Evolutionary conservation across 1,140 invertebrate genomes (phyloP), one percentile per base, ranked within the genome.

Genomic region (Drosophila tani): DNA sequence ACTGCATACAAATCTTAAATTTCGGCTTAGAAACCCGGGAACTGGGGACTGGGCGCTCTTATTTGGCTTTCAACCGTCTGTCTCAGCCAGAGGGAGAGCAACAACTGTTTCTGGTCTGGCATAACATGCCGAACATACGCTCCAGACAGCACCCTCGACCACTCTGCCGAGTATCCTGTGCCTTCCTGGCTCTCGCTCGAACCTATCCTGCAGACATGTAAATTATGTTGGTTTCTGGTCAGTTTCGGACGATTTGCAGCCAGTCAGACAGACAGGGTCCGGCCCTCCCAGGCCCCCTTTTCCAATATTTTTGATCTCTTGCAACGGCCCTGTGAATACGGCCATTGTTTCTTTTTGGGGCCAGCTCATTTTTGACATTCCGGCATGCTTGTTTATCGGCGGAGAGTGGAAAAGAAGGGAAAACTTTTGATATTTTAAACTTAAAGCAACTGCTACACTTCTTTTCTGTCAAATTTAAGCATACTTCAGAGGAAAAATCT

Each of bases 151-250:
- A 11, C 45, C 50, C 56, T n/a, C 32, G 29, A 5, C 59, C 15
- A 56, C 14, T 12, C 53, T 43, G 14, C 32, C n/a, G 24, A 21
- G 5, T 17, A 2, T 35, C 27, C 64, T 38, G 46, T 19, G 9
- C 27, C 29, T 71, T 17, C 11, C 41, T 47, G 24, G 17, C 24
- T 64, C 73, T 38, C 19, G 73, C 64, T 70, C 74, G 82, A 86
- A 86, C 74, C 77, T 85, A 81, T 78, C 51, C 78, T 77, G 82
- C 82, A 85, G 82, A 86, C 82, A 85, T 85, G 82, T 85, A 86
- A 85, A 85, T 85, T 86, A 86, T 85, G 78, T 85, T 75, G 82
- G 82, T 85, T 84, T 82, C 84, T 78, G 82, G 64, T 76, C 78
- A 74, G 78, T 85, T 79, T 81, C 47, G 27, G 74, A 85, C 53